Evolutionary conservation across 2,113 vertebrate genomes (phyloP).

Genomic region (Nycticebus coucang): DNA sequence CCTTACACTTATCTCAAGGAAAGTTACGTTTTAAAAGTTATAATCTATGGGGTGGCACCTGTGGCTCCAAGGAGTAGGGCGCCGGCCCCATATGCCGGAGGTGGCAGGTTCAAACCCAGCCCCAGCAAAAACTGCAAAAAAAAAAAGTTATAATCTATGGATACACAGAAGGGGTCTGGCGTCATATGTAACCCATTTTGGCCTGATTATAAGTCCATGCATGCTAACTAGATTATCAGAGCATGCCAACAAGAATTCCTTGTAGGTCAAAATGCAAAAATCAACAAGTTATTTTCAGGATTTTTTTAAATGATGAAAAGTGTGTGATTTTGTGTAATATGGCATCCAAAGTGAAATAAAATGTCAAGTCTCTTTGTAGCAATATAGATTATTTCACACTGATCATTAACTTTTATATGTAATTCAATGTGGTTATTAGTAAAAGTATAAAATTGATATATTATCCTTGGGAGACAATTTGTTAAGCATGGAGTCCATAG

Average conservation of each 20-base stretch:
- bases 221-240: not conserved
- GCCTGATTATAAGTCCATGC: not conserved
- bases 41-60: not conserved
- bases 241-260: not conserved
- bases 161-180: not conserved
- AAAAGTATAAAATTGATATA: not conserved
- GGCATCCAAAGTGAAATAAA: constrained; percentile 31
- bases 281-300: constrained; percentile 8
- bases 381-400: not conserved
- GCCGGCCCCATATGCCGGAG: too few species aligned
- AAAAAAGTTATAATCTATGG: not conserved
- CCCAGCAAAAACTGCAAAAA: too few species aligned
- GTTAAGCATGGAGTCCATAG: not conserved
- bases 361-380: constrained; percentile 16
- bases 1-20: not conserved
- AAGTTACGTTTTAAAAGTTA: constrained; percentile 39
- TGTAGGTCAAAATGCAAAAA: not conserved
- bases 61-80: too few species aligned
- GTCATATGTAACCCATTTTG: not conserved
- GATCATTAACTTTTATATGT: not conserved
- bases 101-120: too few species aligned
- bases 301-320: not conserved
- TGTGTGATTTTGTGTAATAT: not conserved
- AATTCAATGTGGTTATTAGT: not conserved
- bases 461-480: not conserved